A percentile compares a stretch with the other conserved stretches of the same genome.
These are phyloP conservation scores for Anguilla pacifica DNA, from an alignment of 2,797 vertebrate species.

Conservation along the genomic window DNA sequence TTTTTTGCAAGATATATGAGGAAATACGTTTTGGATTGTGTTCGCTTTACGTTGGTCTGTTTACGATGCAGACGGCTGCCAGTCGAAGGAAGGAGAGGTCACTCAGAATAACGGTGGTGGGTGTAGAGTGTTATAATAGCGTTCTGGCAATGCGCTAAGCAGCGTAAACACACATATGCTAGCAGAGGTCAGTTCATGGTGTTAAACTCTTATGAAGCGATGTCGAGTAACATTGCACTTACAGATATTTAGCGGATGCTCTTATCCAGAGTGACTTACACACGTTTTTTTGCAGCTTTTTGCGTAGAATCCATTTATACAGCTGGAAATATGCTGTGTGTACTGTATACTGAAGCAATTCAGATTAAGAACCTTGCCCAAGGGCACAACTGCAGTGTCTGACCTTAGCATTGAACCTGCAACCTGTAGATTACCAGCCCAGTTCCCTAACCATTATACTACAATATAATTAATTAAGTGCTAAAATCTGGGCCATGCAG, in stretches of 20 bases:
- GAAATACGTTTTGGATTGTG: neutral
- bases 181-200: neutral
- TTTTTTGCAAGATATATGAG: neutral
- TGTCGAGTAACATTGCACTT: neutral
- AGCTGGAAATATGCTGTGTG: neutral
- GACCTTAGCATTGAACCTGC: neutral
- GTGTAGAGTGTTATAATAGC: neutral
- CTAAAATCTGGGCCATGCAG: neutral
- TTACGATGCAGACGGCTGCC: neutral
- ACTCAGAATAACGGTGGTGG: neutral
- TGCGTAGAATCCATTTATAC: neutral
- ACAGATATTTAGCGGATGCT: neutral
- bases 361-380: neutral
- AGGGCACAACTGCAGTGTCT: neutral
- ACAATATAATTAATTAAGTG: neutral
- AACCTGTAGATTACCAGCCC: neutral
- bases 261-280: no score
- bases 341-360: neutral
- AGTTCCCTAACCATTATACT: neutral
- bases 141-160: neutral
- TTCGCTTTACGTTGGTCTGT: neutral
- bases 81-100: neutral
- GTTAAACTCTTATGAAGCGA: neutral
- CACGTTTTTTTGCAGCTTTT: neutral
- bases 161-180: neutral